Evolutionary conservation across 2,113 vertebrate species (phyloP).

Genomic region (Mus musculus): DNA sequence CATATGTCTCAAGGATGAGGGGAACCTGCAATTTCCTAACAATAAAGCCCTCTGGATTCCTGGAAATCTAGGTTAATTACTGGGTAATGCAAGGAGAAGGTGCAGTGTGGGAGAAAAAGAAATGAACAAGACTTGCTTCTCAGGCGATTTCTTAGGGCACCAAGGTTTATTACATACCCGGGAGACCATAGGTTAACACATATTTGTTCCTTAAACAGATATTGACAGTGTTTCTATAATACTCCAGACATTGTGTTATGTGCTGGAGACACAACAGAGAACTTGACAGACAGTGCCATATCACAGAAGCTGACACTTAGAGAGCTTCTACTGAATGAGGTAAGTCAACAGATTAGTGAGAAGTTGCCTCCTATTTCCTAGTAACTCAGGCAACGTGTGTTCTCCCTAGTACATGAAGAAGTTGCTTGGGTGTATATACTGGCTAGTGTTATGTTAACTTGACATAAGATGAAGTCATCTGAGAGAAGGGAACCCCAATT

Average conservation of each 20-base stretch:
- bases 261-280: not conserved
- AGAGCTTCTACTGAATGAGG: not conserved
- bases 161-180: not conserved
- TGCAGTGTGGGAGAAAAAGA: not conserved
- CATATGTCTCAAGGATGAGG: not conserved
- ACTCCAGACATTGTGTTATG: not conserved
- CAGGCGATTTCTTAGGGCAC: not conserved
- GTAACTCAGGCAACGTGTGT: not conserved
- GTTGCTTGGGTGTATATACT: not conserved
- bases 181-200: not conserved
- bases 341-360: not conserved
- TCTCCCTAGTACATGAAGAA: not conserved
- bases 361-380: not conserved
- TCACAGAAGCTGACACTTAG: not conserved
- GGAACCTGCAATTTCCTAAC: not conserved
- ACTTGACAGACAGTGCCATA: not conserved
- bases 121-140: not conserved
- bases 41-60: conserved; percentile 1
- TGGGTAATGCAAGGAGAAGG: not conserved
- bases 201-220: conserved; percentile 22
- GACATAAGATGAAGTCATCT: not conserved
- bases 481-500: not conserved
- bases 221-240: not conserved
- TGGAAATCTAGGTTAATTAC: not conserved
- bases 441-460: not conserved